Base-by-base conservation (phyloP, 2,797 vertebrate species). In the Australoheros facetus region DNA sequence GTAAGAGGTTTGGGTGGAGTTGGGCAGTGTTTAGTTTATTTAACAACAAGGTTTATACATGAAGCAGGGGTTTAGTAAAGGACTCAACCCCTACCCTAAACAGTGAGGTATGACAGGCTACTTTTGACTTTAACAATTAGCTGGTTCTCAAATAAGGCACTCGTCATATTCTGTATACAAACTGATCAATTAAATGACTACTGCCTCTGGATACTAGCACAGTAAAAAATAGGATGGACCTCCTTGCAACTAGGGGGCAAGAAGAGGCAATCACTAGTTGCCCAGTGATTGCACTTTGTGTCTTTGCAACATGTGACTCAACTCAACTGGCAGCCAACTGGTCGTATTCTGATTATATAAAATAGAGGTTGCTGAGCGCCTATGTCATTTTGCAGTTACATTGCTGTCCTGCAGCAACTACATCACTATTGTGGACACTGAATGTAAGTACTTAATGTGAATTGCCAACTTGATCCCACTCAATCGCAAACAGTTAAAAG, bases 251-350 rank as follows among this genome's bases (percentile, higher is more conserved):
- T 39, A 39, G n/a, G 42, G 42, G n/a, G 9, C 32, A 42, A 23
- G 21, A 39, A 62, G 21, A 23, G 2, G n/a, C 32, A 60, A 39
- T 39, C 37, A 39, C 9, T 39, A 39, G 37, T 34, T 34, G 34
- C 34, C 34, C 34, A 34, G 8, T 39, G 37, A 39, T 11, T 39
- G 37, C 10, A 11, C 37, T 26, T 13, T 0, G 1, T 9, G 34
- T 62, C n/a, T 62, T 42, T 42, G 1, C 37, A 42, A 23, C 21
- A 42, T 23, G n/a, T 39, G 19, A 37, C 32, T 37, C 12, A 19
- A 13, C 32, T 60, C 12, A 60, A 60, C 32, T 60, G n/a, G n/a
- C n/a, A 42, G 21, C n/a, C 21, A 62, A 62, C n/a, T 62, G 23
- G n/a, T 62, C 42, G 1, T 62, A 62, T 62, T 62, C 59, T 62